These are phyloP conservation scores for Bergia sp. DNA, from an alignment of 92 coral and sea anemone species.

Conservation along the genomic window DNA sequence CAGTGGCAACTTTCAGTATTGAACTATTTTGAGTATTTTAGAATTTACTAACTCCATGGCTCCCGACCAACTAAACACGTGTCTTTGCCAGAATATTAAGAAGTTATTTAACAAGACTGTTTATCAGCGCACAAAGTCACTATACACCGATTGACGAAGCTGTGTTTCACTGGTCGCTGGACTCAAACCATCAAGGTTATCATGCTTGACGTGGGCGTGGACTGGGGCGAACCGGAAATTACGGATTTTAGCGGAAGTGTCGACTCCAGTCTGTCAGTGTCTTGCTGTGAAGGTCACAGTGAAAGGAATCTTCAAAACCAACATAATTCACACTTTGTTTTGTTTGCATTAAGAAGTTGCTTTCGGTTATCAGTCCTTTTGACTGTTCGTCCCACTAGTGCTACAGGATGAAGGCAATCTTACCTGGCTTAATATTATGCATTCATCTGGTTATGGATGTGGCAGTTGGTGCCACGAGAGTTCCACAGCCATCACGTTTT, in stretches of 20 bases:
- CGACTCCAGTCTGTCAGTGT: slow-evolving; percentile 35
- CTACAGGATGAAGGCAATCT: slow-evolving; percentile 11
- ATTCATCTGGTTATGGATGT: not conserved
- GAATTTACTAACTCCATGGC: no score
- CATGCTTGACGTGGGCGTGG: slow-evolving; percentile 34
- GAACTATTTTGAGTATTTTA: no score
- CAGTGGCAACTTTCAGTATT: no score
- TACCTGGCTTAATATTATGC: not conserved
- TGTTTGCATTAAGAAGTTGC: slow-evolving; percentile 8
- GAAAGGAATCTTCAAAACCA: not conserved
- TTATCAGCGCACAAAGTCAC: no score
- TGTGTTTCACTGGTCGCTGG: not conserved
- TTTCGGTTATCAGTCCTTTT: not conserved
- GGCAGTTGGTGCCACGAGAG: not conserved
- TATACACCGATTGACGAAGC: not conserved
- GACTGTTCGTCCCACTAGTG: not conserved
- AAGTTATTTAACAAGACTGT: no score
- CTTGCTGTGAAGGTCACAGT: slow-evolving; percentile 44
- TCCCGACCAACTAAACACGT: no score
- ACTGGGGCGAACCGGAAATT: slow-evolving; percentile 45
- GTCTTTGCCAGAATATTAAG: no score
- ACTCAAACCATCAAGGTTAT: not conserved
- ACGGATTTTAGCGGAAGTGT: slow-evolving; percentile 43
- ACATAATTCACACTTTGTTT: slow-evolving; percentile 8
- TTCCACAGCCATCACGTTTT: slow-evolving; percentile 26